phyloP scores from a whole-genome alignment of 2,797 vertebrate species.

The Anguilla anguilla region DNA sequence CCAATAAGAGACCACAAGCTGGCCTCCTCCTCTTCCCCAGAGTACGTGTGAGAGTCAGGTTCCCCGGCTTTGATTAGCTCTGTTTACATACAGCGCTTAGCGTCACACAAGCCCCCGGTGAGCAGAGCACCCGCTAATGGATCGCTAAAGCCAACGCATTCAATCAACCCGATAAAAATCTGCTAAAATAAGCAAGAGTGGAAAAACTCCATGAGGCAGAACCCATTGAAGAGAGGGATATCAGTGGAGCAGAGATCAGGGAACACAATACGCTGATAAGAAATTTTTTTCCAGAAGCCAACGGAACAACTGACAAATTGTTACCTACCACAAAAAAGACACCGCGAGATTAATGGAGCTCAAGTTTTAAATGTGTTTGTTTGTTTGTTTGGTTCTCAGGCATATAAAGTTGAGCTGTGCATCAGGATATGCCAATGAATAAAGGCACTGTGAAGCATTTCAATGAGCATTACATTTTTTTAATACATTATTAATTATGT shows the following conservation, averaged over 20 bases:
- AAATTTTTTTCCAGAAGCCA: neutral
- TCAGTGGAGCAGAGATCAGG: neutral
- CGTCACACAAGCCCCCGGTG: constrained; percentile 13
- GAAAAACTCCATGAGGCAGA: neutral
- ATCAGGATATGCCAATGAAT: neutral
- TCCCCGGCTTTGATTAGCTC: neutral
- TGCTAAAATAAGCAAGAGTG: constrained; percentile 53
- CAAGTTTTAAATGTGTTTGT: neutral
- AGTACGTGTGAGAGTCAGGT: neutral
- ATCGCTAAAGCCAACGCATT: constrained; percentile 38
- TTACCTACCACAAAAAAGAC: neutral
- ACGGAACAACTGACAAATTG: constrained; percentile 11
- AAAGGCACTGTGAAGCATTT: neutral
- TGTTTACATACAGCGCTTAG: neutral
- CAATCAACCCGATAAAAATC: constrained; percentile 66
- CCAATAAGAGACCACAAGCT: neutral
- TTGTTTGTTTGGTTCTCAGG: neutral
- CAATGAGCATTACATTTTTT: neutral
- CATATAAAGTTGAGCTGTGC: neutral
- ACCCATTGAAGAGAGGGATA: neutral
- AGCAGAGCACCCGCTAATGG: constrained; percentile 28
- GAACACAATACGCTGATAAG: constrained; percentile 7
- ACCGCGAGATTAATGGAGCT: neutral
- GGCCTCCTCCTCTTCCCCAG: neutral
- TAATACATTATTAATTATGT: neutral